phyloP scores from a whole-genome alignment of 2,888 invertebrate species.

The Chironomus riparius region DNA sequence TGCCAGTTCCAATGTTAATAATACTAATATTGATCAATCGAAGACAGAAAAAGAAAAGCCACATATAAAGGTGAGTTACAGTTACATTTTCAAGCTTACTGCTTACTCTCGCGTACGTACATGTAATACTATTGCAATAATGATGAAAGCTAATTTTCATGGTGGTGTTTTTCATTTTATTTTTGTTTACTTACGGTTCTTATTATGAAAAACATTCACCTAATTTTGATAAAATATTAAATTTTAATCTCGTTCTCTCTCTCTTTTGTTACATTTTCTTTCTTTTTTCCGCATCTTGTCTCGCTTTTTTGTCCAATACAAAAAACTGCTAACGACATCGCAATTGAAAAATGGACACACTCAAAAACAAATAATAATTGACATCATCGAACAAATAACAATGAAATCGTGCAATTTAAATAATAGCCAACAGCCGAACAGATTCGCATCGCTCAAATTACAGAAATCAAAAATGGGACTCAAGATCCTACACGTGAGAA shows the following conservation, averaged over 20 bases:
- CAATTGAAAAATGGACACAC: too few relatives aligned
- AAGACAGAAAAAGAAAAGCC: conserved; percentile 51
- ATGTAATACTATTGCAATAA: neutral
- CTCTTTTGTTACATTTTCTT: too few relatives aligned
- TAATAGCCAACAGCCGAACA: conserved; percentile 71
- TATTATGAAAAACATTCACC: too few relatives aligned
- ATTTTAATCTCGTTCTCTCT: too few relatives aligned
- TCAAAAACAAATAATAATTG: too few relatives aligned
- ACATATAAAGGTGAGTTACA: conserved; percentile 43
- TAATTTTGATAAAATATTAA: too few relatives aligned
- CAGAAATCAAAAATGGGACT: conserved; percentile 56
- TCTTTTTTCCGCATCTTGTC: too few relatives aligned
- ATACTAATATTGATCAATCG: conserved; percentile 49
- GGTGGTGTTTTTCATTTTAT: neutral
- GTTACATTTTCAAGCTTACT: neutral
- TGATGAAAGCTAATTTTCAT: neutral
- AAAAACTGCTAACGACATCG: too few relatives aligned
- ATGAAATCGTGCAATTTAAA: too few relatives aligned
- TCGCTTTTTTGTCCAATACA: too few relatives aligned
- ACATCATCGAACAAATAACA: too few relatives aligned
- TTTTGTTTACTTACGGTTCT: neutral
- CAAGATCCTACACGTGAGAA: conserved; percentile 54
- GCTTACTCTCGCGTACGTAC: neutral
- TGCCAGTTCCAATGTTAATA: conserved; percentile 39
- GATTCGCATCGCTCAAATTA: conserved; percentile 74